Evolutionary conservation across 2,797 vertebrate genomes (phyloP).

Genomic region (Pipistrellus pygmaeus): DNA sequence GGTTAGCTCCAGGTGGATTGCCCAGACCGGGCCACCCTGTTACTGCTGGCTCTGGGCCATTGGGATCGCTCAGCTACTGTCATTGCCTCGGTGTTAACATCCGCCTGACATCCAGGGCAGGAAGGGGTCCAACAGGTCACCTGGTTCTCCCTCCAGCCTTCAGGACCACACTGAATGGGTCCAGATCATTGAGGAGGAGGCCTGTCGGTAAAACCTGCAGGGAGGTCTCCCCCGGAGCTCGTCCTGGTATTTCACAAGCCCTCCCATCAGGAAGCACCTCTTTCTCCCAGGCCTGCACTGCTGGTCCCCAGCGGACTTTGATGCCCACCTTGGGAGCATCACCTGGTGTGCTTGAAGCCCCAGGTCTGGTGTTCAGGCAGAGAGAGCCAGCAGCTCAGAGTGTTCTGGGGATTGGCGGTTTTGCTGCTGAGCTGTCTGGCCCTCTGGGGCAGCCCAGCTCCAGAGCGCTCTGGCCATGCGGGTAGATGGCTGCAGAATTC

Average conservation of each 20-base stretch:
- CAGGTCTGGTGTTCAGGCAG: neutral
- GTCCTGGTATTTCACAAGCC: neutral
- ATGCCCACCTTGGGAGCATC: neutral
- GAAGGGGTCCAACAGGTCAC: constrained; percentile 3
- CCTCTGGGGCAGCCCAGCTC: neutral
- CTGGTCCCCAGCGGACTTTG: neutral
- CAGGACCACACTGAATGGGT: neutral
- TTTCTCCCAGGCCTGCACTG: neutral
- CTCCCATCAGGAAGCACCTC: neutral
- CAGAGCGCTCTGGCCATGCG: neutral
- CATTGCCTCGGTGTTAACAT: constrained; percentile 9
- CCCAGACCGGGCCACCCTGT: constrained; percentile 57
- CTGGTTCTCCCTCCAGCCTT: neutral
- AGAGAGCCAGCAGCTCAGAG: neutral
- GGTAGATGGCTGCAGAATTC: neutral
- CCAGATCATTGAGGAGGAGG: neutral
- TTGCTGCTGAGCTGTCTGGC: neutral
- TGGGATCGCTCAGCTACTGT: constrained; percentile 36
- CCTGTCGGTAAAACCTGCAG: neutral
- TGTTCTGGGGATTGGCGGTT: neutral
- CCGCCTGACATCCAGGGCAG: constrained; percentile 32
- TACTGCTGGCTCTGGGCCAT: constrained; percentile 65
- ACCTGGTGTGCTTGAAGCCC: neutral
- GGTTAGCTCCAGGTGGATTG: constrained; percentile 61
- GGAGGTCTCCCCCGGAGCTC: neutral